phyloP scores from a whole-genome alignment of 2,888 invertebrate genomes.

The Nineta flava region DNA sequence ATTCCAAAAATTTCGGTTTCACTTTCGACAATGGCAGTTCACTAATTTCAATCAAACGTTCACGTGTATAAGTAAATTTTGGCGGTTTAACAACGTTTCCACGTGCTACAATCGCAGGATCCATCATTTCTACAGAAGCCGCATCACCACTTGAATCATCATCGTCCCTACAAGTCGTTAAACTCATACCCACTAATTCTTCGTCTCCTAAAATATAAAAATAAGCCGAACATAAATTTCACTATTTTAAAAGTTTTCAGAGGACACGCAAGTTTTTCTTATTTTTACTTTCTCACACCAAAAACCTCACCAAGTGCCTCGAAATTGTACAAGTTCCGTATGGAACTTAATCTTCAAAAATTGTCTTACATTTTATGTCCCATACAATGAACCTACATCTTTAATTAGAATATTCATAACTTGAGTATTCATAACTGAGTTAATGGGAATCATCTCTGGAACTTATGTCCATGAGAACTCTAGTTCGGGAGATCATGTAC shows the following conservation, averaged over 20 bases:
- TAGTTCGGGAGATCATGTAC: too few relatives aligned
- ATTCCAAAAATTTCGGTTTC: constrained; percentile 51
- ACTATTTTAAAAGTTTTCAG: background rate
- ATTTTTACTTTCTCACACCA: too few relatives aligned
- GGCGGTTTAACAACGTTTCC: constrained; percentile 22
- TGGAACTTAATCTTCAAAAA: too few relatives aligned
- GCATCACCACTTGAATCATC: constrained; percentile 5
- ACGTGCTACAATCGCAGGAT: constrained; percentile 41
- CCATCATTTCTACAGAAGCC: constrained; percentile 19
- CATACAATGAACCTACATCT: too few relatives aligned
- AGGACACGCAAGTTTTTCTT: background rate
- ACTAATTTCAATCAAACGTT: constrained; percentile 55
- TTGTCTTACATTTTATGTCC: too few relatives aligned
- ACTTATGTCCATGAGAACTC: too few relatives aligned
- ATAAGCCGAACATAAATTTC: constrained; percentile 8
- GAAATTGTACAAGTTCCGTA: too few relatives aligned
- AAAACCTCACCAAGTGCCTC: too few relatives aligned
- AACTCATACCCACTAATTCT: constrained; percentile 31
- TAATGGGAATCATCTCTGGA: too few relatives aligned
- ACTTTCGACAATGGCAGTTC: constrained; percentile 51
- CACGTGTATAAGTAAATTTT: constrained; percentile 42
- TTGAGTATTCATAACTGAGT: too few relatives aligned
- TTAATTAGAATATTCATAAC: too few relatives aligned
- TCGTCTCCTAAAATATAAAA: constrained; percentile 28
- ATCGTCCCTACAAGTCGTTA: constrained; percentile 28